A percentile compares a stretch with the other conserved stretches of the same genome.
Conservation (phyloP, 92 coral and sea anemone genomes). For the Phenganax marumi region DNA sequence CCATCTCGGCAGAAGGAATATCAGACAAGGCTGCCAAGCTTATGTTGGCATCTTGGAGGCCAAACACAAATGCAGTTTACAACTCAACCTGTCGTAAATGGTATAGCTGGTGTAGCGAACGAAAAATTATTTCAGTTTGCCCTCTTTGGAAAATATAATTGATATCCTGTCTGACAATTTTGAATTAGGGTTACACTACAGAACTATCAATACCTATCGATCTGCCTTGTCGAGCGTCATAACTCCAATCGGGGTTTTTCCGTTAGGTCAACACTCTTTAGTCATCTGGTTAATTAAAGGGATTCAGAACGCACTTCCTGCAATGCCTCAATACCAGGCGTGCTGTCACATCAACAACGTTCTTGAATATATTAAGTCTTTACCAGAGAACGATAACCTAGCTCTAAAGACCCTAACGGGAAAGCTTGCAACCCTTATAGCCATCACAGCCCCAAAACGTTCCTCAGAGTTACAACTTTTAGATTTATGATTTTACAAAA, state of each 20-base stretch:
- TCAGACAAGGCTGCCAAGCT: background rate
- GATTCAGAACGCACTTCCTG: background rate
- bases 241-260: slow-evolving; percentile 24
- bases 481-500: background rate
- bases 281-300: background rate
- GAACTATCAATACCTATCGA: slow-evolving; percentile 22
- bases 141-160: slow-evolving; percentile 14
- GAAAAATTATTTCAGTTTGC: slow-evolving; percentile 28
- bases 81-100: slow-evolving; percentile 16
- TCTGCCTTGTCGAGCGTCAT: slow-evolving; percentile 33
- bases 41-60: slow-evolving; percentile 46
- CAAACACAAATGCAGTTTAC: slow-evolving; percentile 44
- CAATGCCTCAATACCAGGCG: background rate
- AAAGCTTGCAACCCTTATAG: background rate
- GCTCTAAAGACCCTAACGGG: too few species aligned
- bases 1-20: background rate
- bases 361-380: too few species aligned
- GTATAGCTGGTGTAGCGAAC: background rate
- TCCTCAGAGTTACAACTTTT: background rate
- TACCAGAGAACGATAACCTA: too few species aligned
- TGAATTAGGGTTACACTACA: background rate
- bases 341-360: too few species aligned
- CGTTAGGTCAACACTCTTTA: slow-evolving; percentile 26
- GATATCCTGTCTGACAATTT: background rate
- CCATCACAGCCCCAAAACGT: background rate